phyloP scores from a whole-genome alignment of 2,888 invertebrate genomes.

The Bombylius discolor region DNA sequence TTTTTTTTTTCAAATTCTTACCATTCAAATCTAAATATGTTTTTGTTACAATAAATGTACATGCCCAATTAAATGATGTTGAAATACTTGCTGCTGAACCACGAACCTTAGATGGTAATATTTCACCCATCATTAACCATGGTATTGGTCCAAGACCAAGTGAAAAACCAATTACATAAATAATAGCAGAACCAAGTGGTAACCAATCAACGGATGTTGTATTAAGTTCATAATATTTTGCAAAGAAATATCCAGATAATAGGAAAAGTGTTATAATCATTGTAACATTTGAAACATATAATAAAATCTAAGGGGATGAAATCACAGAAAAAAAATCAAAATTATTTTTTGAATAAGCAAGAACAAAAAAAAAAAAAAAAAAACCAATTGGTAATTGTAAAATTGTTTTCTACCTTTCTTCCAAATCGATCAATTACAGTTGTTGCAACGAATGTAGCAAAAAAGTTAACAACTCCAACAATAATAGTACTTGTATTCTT shows the following conservation, averaged over 20 bases:
- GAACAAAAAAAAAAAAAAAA: too few relatives aligned
- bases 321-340: too few relatives aligned
- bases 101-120: conserved; percentile 73
- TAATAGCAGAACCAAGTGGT: conserved; percentile 64
- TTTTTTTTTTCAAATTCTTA: conserved; percentile 15
- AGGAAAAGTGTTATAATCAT: conserved; percentile 61
- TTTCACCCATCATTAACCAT: conserved; percentile 89
- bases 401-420: conserved; percentile 46
- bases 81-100: conserved; percentile 81
- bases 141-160: conserved; percentile 74
- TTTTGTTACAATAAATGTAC: conserved; percentile 80
- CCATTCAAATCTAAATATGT: conserved; percentile 56
- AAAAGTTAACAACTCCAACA: conserved; percentile 78
- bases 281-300: conserved; percentile 67
- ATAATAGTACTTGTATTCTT: conserved; percentile 69
- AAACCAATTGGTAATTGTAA: not conserved
- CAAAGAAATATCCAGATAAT: conserved; percentile 67
- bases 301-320: conserved; percentile 41
- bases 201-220: conserved; percentile 56
- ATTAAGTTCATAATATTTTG: conserved; percentile 43
- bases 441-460: conserved; percentile 77
- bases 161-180: conserved; percentile 79
- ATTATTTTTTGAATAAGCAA: too few relatives aligned
- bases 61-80: conserved; percentile 82
- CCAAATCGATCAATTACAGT: conserved; percentile 78